phyloP scores from a whole-genome alignment of 2,888 invertebrate species.

The Bibio marci region DNA sequence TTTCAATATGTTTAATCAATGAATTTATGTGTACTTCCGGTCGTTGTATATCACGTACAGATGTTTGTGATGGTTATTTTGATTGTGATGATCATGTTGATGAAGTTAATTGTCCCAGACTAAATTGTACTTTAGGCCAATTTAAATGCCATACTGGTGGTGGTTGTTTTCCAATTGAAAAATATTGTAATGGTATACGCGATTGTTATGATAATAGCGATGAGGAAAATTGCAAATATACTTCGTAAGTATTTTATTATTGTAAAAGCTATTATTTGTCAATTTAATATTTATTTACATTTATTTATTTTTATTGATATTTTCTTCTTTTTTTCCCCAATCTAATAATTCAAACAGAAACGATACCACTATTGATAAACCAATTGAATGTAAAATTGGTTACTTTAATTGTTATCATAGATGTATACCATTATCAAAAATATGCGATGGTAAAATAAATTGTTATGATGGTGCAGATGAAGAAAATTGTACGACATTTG shows the following conservation, averaged over 20 bases:
- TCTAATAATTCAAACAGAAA: too few species aligned
- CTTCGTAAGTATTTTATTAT: constrained; percentile 7
- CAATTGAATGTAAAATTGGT: constrained; percentile 17
- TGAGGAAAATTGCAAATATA: constrained; percentile 29
- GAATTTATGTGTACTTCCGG: constrained; percentile 20
- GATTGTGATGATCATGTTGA: constrained; percentile 48
- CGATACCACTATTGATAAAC: constrained; percentile 2
- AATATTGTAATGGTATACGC: constrained; percentile 32
- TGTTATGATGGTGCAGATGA: constrained; percentile 65
- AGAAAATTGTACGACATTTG: constrained; percentile 35
- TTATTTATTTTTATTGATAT: too few species aligned
- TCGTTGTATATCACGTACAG: constrained; percentile 36
- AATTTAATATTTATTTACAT: too few species aligned
- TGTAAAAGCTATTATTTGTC: too few species aligned
- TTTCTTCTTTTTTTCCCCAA: too few species aligned
- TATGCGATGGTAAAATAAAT: constrained; percentile 50
- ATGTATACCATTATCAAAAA: constrained; percentile 36
- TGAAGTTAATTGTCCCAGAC: constrained; percentile 34
- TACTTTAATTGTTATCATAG: constrained; percentile 39
- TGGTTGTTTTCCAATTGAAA: constrained; percentile 36
- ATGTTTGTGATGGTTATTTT: constrained; percentile 33
- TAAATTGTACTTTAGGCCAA: constrained; percentile 27
- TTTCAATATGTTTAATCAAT: constrained; percentile 23
- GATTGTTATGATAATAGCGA: constrained; percentile 39
- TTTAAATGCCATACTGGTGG: constrained; percentile 43